Percentiles rank a stretch among this genome's conserved stretches.
Conservation (phyloP, 2,113 vertebrate species). For the Progne subis region DNA sequence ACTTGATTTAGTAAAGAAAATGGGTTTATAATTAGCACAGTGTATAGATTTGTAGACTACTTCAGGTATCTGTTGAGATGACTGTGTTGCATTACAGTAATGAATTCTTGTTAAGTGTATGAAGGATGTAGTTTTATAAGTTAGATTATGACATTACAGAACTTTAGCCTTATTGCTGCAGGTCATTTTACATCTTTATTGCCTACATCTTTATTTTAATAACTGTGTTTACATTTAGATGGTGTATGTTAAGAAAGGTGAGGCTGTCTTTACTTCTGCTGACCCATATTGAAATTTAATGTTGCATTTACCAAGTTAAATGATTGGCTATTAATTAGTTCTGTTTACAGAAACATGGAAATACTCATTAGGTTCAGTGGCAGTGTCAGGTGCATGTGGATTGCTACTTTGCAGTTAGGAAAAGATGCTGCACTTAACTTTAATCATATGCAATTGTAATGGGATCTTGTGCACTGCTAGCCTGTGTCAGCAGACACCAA, state of each 20-base stretch:
- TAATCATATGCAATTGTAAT: background rate
- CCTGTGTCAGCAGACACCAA: slow-evolving; percentile 22
- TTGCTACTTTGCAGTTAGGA: background rate
- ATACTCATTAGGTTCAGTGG: background rate
- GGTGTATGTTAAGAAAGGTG: slow-evolving; percentile 56
- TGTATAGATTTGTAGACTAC: background rate
- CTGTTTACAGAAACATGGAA: slow-evolving; percentile 47
- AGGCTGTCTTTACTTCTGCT: slow-evolving; percentile 15
- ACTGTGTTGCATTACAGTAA: background rate
- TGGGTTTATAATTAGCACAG: background rate
- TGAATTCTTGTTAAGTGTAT: background rate
- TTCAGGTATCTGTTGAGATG: background rate
- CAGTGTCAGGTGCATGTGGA: background rate
- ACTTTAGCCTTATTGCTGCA: background rate
- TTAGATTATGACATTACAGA: background rate
- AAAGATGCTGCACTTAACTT: slow-evolving; percentile 1
- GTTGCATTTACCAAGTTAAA: slow-evolving; percentile 44
- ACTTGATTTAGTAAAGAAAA: background rate
- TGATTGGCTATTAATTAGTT: slow-evolving; percentile 32
- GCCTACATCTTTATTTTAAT: background rate
- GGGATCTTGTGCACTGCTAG: background rate
- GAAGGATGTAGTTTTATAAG: background rate
- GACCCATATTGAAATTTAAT: slow-evolving; percentile 64
- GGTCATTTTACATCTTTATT: background rate
- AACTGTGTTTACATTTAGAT: slow-evolving; percentile 65